Conservation (phyloP, 2,797 vertebrate species). For the Balearica regulorum region DNA sequence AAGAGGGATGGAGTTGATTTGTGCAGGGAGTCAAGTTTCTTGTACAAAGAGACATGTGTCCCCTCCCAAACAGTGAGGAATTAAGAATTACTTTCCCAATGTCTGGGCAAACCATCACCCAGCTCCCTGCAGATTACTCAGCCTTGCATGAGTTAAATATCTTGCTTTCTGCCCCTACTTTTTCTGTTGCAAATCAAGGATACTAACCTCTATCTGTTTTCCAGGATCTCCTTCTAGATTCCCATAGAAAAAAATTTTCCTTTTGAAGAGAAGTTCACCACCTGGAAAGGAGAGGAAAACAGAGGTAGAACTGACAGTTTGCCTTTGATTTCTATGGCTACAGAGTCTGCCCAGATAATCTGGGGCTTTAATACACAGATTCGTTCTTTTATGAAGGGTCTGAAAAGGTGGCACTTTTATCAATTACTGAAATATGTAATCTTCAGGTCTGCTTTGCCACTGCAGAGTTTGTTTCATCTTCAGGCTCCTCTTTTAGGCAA, state of each 20-base stretch:
- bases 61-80: neutral
- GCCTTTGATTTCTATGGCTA: neutral
- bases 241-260: neutral
- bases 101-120: neutral
- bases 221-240: neutral
- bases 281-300: neutral
- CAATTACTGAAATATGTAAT: conserved; percentile 6
- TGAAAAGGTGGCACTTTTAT: neutral
- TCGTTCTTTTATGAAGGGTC: neutral
- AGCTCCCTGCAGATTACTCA: neutral
- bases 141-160: neutral
- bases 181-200: neutral
- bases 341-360: neutral
- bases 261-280: neutral
- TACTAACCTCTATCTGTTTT: neutral
- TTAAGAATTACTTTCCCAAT: neutral
- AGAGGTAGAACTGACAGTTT: neutral
- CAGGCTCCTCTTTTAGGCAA: neutral
- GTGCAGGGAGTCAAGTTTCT: neutral
- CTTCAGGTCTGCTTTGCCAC: neutral
- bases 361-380: neutral
- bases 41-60: neutral
- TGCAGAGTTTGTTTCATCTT: conserved; percentile 21
- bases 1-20: neutral
- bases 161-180: neutral